Evolutionary conservation across 2,888 invertebrate species (phyloP).

Genomic region (Drosophila recens): DNA sequence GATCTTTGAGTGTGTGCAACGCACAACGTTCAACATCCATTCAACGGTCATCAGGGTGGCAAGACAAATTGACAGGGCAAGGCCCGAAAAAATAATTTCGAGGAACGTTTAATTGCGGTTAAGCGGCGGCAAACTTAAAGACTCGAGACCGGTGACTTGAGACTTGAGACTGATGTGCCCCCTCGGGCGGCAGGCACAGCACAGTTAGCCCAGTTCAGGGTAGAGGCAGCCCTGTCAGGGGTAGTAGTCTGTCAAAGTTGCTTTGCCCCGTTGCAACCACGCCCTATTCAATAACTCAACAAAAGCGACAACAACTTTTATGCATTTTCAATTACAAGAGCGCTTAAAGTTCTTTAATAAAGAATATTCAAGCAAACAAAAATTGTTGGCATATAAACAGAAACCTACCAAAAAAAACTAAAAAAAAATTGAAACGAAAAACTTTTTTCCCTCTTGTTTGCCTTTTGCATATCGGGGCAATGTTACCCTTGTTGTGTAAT

Average conservation of each 20-base stretch:
- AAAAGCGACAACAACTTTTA: constrained; percentile 66
- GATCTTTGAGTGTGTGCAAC: not conserved
- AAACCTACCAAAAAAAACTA: constrained; percentile 27
- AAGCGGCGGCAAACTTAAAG: constrained; percentile 68
- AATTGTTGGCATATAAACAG: constrained; percentile 15
- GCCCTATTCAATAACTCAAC: constrained; percentile 77
- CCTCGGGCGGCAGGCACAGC: constrained; percentile 31
- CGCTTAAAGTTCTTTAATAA: constrained; percentile 57
- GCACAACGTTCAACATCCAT: constrained; percentile 11
- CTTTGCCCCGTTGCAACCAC: constrained; percentile 47
- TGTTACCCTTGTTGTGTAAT: constrained; percentile 77
- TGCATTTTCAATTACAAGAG: constrained; percentile 74
- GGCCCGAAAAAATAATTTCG: constrained; percentile 65
- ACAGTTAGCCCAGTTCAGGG: constrained; percentile 3
- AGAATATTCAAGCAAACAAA: constrained; percentile 35
- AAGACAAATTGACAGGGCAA: constrained; percentile 75
- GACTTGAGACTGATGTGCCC: constrained; percentile 33
- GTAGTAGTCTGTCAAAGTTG: constrained; percentile 47
- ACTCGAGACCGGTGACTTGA: constrained; percentile 33
- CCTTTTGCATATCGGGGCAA: constrained; percentile 46
- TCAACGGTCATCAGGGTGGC: constrained; percentile 51
- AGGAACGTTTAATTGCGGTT: constrained; percentile 77
- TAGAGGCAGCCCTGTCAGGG: constrained; percentile 28
- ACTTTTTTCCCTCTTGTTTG: constrained; percentile 17
- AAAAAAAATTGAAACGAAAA: constrained; percentile 14